A percentile compares a stretch with the other conserved stretches of the same genome.
Conservation (phyloP, 2,888 invertebrate species). For the Amphimallon solstitiale region DNA sequence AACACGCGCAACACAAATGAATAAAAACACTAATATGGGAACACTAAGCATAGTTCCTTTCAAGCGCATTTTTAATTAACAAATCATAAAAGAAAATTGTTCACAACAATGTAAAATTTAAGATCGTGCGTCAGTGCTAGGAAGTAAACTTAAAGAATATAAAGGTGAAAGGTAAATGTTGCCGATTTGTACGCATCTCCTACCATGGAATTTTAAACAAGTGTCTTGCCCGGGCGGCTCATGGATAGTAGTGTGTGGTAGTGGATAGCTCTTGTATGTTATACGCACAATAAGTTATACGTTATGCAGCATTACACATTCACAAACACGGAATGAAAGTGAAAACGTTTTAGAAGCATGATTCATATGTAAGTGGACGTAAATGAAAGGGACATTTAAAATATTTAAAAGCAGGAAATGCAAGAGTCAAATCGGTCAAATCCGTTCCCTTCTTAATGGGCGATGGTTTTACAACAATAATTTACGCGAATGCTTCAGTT, state of each 20-base stretch:
- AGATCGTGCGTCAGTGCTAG: slow-evolving; percentile 24
- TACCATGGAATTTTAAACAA: slow-evolving; percentile 31
- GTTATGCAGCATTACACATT: too few relatives aligned
- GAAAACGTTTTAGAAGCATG: slow-evolving; percentile 30
- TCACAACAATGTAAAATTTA: neutral
- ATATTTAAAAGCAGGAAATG: slow-evolving; percentile 3
- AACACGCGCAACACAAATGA: slow-evolving; percentile 44
- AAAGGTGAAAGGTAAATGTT: slow-evolving; percentile 43
- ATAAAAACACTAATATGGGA: slow-evolving; percentile 44
- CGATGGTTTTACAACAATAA: too few relatives aligned
- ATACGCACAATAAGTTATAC: neutral
- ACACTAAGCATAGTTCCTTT: slow-evolving; percentile 46
- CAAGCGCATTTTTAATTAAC: slow-evolving; percentile 43
- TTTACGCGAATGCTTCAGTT: too few relatives aligned
- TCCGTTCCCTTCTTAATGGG: neutral
- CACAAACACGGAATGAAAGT: slow-evolving; percentile 35
- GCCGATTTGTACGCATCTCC: slow-evolving; percentile 35
- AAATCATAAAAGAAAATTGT: too few relatives aligned
- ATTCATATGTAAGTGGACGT: slow-evolving; percentile 14
- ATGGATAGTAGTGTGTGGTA: too few relatives aligned
- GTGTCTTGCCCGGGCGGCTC: too few relatives aligned
- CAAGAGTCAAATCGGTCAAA: neutral
- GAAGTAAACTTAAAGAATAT: slow-evolving; percentile 30
- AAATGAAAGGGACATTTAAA: neutral
- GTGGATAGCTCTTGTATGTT: neutral